Evolutionary conservation across 2,113 vertebrate species (phyloP), one percentile per base, ranked within the genome.

Genomic region (Vidua macroura): DNA sequence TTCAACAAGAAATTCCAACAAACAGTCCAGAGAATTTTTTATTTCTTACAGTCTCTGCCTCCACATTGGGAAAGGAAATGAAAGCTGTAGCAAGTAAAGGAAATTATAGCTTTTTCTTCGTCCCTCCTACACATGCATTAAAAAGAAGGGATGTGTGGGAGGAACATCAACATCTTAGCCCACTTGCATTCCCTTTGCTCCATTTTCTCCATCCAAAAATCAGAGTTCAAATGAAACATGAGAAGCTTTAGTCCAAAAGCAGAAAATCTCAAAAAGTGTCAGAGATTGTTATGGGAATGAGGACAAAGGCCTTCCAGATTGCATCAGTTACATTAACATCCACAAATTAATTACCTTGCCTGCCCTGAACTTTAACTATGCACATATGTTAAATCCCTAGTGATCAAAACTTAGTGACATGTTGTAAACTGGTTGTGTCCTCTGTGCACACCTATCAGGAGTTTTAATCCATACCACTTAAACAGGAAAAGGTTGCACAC

Each of bases 61-160:
- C 39, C 37, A 51, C 72, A 18, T 9, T 43, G 39, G 51, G 59
- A 96, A 83, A 81, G 83, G 64, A 94, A 96, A 91, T 68, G 33
- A 95, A 87, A 90, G 43, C 49, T 85, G 44, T 5, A 69, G 31
- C 63, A 94, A 94, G 28, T 14, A 76, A 84, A 73, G 55, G 88
- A 90, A 92, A 88, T 83, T 10, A 53, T 5, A 69, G 43, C 6
- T 83, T 76, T 93, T 94, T 80, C 79, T 94, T 78, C 31, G 39
- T 92, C 64, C 90, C 83, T 95, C 96, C 88, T 77, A 93, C 85
- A 85, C 76, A 85, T 35, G 55, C 79, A 90, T 92, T 88, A 76
- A 76, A 90, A 93, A 66, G 83, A 90, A 64, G 27, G 51, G 5
- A 15, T 76, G 63, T 37, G 93, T 76, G 86, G 92, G 92, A 88